Evolutionary conservation across 2,113 vertebrate genomes (phyloP).

Genomic region (western clawed frog (Xenopus tropicalis)): DNA sequence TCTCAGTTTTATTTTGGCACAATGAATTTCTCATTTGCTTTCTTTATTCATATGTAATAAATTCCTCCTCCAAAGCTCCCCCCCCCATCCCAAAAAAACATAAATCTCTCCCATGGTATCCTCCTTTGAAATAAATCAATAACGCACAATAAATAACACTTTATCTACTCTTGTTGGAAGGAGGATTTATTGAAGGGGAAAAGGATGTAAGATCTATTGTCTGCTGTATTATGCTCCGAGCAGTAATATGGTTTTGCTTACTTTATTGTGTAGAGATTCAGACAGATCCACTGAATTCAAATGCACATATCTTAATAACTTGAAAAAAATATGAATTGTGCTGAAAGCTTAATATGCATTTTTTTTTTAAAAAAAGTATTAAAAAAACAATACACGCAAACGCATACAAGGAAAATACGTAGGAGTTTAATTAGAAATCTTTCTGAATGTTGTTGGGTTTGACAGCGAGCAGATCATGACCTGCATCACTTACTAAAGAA

Average conservation of each 20-base stretch:
- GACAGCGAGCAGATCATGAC: background rate
- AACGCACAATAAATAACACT: conserved; percentile 39
- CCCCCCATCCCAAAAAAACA: background rate
- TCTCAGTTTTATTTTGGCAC: conserved; percentile 30
- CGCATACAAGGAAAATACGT: background rate
- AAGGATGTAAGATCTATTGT: background rate
- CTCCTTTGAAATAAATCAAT: conserved; percentile 41
- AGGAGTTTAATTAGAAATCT: background rate
- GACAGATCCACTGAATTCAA: conserved; percentile 11
- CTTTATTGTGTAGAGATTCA: conserved; percentile 1
- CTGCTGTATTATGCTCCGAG: conserved; percentile 10
- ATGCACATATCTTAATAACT: conserved; percentile 6
- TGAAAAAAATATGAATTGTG: background rate
- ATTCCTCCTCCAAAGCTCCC: conserved; percentile 34
- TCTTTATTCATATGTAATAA: conserved; percentile 25
- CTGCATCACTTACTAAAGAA: background rate
- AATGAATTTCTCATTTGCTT: conserved; percentile 41
- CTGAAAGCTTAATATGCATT: background rate
- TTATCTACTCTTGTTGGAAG: conserved; percentile 40
- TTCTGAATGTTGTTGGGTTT: background rate
- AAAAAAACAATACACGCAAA: background rate
- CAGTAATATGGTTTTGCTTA: conserved; percentile 9
- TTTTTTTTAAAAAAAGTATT: background rate
- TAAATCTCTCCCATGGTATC: conserved; percentile 32
- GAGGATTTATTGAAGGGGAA: conserved; percentile 32